Evolutionary conservation across 2,888 invertebrate species (phyloP).

Genomic region (Glaucopsyche alexis): DNA sequence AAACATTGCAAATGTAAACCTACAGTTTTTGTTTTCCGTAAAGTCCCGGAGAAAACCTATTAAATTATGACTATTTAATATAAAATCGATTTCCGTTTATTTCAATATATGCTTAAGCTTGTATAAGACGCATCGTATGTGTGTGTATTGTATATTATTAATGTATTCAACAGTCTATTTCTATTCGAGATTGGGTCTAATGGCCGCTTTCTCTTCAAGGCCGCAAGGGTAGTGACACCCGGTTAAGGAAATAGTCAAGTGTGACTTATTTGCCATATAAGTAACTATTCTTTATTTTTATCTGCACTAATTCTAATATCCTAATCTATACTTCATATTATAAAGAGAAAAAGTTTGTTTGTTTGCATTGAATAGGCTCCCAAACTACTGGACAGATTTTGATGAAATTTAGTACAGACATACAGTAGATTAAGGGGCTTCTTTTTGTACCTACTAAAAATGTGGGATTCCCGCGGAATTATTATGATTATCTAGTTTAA

Average conservation of each 20-base stretch:
- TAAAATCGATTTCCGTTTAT: background rate
- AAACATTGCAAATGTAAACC: too few species aligned
- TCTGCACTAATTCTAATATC: too few species aligned
- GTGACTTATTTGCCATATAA: background rate
- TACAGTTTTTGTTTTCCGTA: background rate
- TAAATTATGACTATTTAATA: background rate
- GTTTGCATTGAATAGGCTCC: too few species aligned
- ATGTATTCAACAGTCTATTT: background rate
- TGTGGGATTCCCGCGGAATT: too few species aligned
- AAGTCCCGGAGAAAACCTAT: background rate
- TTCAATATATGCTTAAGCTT: background rate
- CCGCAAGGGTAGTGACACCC: background rate
- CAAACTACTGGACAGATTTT: too few species aligned
- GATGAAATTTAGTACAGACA: too few species aligned
- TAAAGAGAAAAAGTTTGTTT: too few species aligned
- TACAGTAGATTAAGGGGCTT: too few species aligned
- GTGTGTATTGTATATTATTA: background rate
- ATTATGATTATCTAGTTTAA: too few species aligned
- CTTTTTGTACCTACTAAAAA: too few species aligned
- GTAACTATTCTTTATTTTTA: background rate
- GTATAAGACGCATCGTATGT: background rate
- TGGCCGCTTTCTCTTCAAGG: background rate
- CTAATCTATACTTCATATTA: too few species aligned
- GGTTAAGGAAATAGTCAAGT: too few species aligned
- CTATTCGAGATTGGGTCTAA: slow-evolving; percentile 6